Evolutionary conservation across 2,797 vertebrate genomes (phyloP), one percentile per base, ranked within the genome.

Genomic region (Tenualosa ilisha): DNA sequence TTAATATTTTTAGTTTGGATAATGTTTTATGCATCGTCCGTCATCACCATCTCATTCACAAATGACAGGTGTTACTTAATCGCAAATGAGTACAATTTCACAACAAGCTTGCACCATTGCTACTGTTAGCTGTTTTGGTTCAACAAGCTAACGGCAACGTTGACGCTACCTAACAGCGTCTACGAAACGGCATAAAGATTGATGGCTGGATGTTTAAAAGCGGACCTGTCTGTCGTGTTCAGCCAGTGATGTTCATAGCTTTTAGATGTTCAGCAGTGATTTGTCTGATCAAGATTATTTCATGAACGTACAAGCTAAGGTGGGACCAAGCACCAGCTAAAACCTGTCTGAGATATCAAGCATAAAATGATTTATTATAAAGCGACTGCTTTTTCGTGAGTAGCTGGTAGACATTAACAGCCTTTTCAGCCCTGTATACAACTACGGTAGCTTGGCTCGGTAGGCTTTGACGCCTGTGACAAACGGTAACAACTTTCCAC

Each of bases 141-240:
- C 5, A 43, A 17, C 68, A 5, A 40, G 68, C 68, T 72, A 56
- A 56, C 17, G 54, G 0, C 3, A 56, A 56, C 54, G 54, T 20
- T 20, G 20, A 56, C 54, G 54, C 20, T 20, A 43, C 37, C 7
- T 1, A 20, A 37, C 43, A 79, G 7, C 68, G 17, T 37, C 68
- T 12, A 4, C 68, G 15, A 79, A 79, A 46, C 40, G 72, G 15
- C 7, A 61, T 1, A n/a, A 6, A n/a, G 22, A 63, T 59, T 72
- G 68, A 20, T 72, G n/a, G 31, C 68, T 20, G 31, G 17, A 17
- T 79, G 17, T 79, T 46, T 17, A 15, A 43, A 75, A 75, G 20
- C 72, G 9, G 37, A 22, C 40, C 54, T 85, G 79, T 59, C 46
- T 85, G 20, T 86, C 63, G 46, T 53, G 46, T 53, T 68, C n/a